phyloP scores from a whole-genome alignment of 2,113 vertebrate species.

The Elephantulus edwardii region DNA sequence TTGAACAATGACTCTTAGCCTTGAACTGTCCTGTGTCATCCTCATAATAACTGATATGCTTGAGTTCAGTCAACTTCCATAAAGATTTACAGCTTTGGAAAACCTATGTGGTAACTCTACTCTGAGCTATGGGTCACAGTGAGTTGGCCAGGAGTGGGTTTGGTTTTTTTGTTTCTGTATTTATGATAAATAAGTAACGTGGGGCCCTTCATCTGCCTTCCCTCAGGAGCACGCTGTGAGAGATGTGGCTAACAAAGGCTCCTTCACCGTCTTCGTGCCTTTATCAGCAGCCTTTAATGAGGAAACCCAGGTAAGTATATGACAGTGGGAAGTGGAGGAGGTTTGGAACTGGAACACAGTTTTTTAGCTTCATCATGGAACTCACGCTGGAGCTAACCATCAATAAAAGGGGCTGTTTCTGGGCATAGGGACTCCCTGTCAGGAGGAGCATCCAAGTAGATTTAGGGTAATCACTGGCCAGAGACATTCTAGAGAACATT shows the following conservation, averaged over 20 bases:
- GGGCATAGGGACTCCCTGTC: not conserved
- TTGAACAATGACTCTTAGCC: too few species aligned
- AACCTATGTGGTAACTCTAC: too few species aligned
- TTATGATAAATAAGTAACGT: not conserved
- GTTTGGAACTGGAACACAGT: not conserved
- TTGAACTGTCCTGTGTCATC: too few species aligned
- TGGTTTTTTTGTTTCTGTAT: too few species aligned
- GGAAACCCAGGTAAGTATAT: conserved; percentile 78
- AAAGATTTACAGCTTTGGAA: too few species aligned
- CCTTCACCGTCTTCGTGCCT: conserved; percentile 93
- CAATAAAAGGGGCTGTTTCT: not conserved
- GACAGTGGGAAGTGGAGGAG: not conserved
- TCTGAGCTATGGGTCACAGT: too few species aligned
- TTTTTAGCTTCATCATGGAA: not conserved
- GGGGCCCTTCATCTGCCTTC: not conserved
- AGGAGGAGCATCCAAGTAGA: not conserved
- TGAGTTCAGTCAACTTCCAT: too few species aligned
- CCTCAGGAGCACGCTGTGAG: conserved; percentile 82
- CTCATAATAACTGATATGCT: too few species aligned
- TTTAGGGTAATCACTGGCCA: not conserved
- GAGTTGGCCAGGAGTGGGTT: too few species aligned
- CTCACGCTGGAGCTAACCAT: not conserved
- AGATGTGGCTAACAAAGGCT: conserved; percentile 85
- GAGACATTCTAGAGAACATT: not conserved
- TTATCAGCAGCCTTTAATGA: conserved; percentile 46